Evolutionary conservation across 1,140 invertebrate species (phyloP).

Genomic region (Macrobrachium nipponense): DNA sequence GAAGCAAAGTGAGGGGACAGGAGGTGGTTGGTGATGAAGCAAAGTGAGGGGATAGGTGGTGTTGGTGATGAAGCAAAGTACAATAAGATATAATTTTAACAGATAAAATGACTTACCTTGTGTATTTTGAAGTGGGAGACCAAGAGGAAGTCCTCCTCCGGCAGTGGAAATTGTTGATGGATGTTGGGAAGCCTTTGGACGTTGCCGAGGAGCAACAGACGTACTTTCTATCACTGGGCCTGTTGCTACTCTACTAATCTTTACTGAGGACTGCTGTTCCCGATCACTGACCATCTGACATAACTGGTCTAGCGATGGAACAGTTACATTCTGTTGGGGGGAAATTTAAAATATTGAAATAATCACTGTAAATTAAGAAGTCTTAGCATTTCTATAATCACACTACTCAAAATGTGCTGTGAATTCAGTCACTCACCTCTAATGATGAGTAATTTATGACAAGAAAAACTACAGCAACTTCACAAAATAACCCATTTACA

Average conservation of each 20-base stretch:
- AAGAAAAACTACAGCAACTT: no score
- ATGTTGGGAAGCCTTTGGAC: slow-evolving; percentile 78
- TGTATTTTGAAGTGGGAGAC: slow-evolving; percentile 68
- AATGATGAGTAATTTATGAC: no score
- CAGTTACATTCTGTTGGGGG: slow-evolving; percentile 41
- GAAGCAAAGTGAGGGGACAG: no score
- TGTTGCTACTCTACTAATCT: slow-evolving; percentile 28
- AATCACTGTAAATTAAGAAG: neutral
- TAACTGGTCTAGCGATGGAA: slow-evolving; percentile 57
- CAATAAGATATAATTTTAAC: neutral
- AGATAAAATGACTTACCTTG: slow-evolving; percentile 56
- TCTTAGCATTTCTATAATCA: no score
- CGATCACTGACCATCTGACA: slow-evolving; percentile 55
- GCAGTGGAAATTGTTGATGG: slow-evolving; percentile 65
- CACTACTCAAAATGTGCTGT: no score
- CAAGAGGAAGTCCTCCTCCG: slow-evolving; percentile 64
- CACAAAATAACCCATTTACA: no score
- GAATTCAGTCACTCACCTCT: no score
- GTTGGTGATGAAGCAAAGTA: neutral
- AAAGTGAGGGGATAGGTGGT: neutral
- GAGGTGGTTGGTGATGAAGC: neutral
- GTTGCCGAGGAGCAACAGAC: slow-evolving; percentile 85
- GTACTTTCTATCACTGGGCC: slow-evolving; percentile 70
- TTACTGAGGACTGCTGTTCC: slow-evolving; percentile 53
- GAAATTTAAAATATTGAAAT: neutral